Evolutionary conservation across 2,888 invertebrate genomes (phyloP), one percentile per base, ranked within the genome.

Genomic region (Carpatolechia fugitivella): DNA sequence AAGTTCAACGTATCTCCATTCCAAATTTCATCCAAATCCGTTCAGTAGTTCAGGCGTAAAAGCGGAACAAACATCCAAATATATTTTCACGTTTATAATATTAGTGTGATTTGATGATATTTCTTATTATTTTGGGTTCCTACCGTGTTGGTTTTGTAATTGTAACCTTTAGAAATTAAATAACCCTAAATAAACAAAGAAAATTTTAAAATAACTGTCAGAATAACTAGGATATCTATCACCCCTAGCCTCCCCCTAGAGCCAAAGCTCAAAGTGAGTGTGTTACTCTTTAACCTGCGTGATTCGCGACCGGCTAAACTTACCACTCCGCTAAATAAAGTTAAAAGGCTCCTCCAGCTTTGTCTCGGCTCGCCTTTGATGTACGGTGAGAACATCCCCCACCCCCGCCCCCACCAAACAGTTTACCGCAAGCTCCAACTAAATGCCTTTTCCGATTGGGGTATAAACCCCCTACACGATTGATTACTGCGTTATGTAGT

Each of bases 291-390:
- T 90, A 89, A 89, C 90, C 89, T 89, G 87, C 82, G 83, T 88
- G 86, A 90, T 85, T 86, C 88, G 89, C 89, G 87, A 89, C 85
- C 87, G 85, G 87, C 89, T 88, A 89, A 89, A 89, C 89, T 88
- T 90, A 89, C 90, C 89, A 90, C 90, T 90, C 86, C 78, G 88
- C 88, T 89, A 89, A 90, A 90, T 90, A 90, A 90, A 90, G 88
- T 90, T 90, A 89, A 90, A 89, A 90, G 89, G 88, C 88, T 88
- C 85, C 82, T 85, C 82, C 72, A 80, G 87, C 88, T 89, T 90
- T 90, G 89, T 90, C 89, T 89, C 86, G 87, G 75, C 76, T 74
- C 80, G 79, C 88, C 89, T 90, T 90, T 90, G 90, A 90, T 89
- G 86, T 88, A 61, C 78, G 72, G 73, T 56, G 72, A 73, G 76